These are phyloP conservation scores for Myiotriccus ornatus DNA, from an alignment of 2,797 vertebrate genomes.

Conservation along the genomic window DNA sequence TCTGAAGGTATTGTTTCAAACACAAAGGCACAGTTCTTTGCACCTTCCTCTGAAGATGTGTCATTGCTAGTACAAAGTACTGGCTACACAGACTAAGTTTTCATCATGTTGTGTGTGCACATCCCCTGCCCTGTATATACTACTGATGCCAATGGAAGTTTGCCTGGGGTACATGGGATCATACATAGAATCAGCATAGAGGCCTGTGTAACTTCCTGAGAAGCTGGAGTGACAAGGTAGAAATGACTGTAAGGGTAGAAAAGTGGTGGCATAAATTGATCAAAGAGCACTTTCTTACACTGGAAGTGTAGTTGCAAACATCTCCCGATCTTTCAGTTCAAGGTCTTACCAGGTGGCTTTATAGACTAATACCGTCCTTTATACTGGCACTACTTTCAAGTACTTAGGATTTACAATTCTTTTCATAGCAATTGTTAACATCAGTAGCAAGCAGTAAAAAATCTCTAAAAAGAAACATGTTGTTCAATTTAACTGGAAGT, in stretches of 20 bases:
- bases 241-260: background rate
- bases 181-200: background rate
- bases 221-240: background rate
- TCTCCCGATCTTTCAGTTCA: background rate
- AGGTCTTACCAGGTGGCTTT: background rate
- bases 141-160: background rate
- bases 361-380: background rate
- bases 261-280: background rate
- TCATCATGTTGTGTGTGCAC: background rate
- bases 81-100: background rate
- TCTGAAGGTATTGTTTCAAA: background rate
- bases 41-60: background rate
- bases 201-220: background rate
- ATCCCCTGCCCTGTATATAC: accelerated
- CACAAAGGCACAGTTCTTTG: background rate
- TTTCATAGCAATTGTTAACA: background rate
- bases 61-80: background rate
- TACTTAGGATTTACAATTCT: background rate
- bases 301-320: background rate
- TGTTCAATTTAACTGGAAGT: background rate
- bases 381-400: background rate
- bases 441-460: background rate
- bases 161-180: background rate
- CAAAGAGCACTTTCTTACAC: background rate
- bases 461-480: background rate